Evolutionary conservation across 1,140 invertebrate genomes (phyloP), one percentile per base, ranked within the genome.

Genomic region (Pseudomyrmex dendroicus): DNA sequence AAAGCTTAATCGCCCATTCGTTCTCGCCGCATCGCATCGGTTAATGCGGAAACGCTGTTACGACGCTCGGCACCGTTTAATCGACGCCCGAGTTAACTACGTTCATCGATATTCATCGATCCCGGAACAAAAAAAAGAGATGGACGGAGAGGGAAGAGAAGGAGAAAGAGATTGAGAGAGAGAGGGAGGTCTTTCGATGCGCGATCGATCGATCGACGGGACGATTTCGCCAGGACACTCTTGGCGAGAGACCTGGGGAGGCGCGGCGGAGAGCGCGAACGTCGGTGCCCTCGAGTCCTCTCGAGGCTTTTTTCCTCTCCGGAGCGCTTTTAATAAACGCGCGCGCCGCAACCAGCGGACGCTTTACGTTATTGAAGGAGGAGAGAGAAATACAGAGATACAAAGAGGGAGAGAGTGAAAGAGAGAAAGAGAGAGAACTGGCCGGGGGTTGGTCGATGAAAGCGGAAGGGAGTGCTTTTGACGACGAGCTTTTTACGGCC

Each of bases 291-390:
- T 64, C 20, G 20, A 86, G 82, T 85, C 61, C 54, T 84, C 86
- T 84, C 80, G 57, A 83, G 57, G 22, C 84, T 73, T 86, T 87
- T 88, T 88, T 83, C 83, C 83, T 90, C 84, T 87, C 84, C 86
- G 90, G 84, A 91, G 89, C 90, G 92, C 90, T 93, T 93, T 92
- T 92, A 92, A 93, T 93, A 93, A 92, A 92, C 92, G 91, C 83
- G 91, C 82, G 85, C 88, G 84, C 84, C 86, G 84, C 89, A 84
- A 82, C 82, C 83, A 85, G 67, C 78, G 73, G 83, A 61, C 84
- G 87, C 85, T 90, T 90, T 90, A 90, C 90, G 86, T 83, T 85
- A 83, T 83, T 84, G 80, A 88, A 85, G 86, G 64, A 77, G 78
- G 80, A 84, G 84, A 87, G 86, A 82, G 73, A 73, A 64, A 61